Conservation (phyloP, 2,797 vertebrate species). For the Meriones psammophilus region DNA sequence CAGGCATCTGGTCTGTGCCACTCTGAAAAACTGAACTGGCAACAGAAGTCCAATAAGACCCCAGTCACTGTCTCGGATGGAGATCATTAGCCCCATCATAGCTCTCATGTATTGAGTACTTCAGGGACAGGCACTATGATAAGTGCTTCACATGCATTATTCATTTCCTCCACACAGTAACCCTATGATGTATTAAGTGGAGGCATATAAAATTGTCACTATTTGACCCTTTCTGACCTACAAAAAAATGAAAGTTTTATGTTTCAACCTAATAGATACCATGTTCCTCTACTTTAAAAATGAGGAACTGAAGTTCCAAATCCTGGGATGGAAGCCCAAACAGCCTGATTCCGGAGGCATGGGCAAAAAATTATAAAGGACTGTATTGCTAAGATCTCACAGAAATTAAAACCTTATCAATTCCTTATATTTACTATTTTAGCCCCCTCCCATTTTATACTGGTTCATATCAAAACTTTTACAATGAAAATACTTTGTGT, state of each 20-base stretch:
- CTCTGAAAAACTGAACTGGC: conserved; percentile 65
- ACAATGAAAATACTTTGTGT: neutral
- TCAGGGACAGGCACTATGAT: conserved; percentile 40
- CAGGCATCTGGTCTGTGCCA: neutral
- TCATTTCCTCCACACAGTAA: conserved; percentile 48
- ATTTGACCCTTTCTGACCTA: conserved; percentile 63
- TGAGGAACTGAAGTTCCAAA: neutral
- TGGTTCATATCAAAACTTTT: neutral
- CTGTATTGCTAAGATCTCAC: neutral
- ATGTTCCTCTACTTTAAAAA: conserved; percentile 19
- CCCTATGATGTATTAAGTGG: conserved; percentile 64
- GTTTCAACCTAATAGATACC: conserved; percentile 49
- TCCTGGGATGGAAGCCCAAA: neutral
- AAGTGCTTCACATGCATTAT: conserved; percentile 64
- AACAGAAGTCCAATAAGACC: conserved; percentile 64
- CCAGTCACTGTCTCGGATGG: conserved; percentile 46
- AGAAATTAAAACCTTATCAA: neutral
- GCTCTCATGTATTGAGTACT: neutral
- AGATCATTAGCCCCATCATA: conserved; percentile 29
- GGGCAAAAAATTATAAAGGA: neutral
- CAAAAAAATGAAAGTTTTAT: conserved; percentile 60
- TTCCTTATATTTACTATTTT: neutral
- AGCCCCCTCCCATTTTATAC: neutral
- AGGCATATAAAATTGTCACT: conserved; percentile 57
- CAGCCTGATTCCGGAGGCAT: neutral